phyloP scores from a whole-genome alignment of 2,888 invertebrate genomes.

The Oscheius onirici region DNA sequence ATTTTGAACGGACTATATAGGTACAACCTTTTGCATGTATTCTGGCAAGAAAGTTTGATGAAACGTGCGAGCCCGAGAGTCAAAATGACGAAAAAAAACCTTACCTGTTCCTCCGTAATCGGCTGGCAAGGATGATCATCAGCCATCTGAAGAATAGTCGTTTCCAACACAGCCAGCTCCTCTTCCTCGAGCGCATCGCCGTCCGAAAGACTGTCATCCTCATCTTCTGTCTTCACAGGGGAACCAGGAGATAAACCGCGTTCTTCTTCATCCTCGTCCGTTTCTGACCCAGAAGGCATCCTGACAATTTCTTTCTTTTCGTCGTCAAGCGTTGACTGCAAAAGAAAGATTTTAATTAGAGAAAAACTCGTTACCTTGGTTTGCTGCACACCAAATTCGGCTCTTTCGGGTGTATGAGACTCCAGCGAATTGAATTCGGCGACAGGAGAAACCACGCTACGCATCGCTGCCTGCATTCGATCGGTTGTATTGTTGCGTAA shows the following conservation, averaged over 20 bases:
- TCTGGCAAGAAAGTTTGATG: too few species aligned
- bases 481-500: constrained; percentile 13
- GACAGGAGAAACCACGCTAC: constrained; percentile 22
- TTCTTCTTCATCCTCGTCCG: constrained; percentile 39
- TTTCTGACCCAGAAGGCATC: constrained; percentile 27
- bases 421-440: constrained; percentile 1
- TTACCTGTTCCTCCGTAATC: constrained; percentile 27
- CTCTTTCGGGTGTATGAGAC: constrained; percentile 32
- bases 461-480: constrained; percentile 2
- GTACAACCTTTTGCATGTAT: too few species aligned
- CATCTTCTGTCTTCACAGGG: constrained; percentile 17
- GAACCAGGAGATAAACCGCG: background rate
- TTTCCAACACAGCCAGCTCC: constrained; percentile 45
- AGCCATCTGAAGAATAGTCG: constrained; percentile 34
- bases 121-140: constrained; percentile 31
- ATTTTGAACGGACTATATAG: too few species aligned
- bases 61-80: too few species aligned
- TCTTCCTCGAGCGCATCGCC: constrained; percentile 38
- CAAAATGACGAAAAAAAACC: too few species aligned
- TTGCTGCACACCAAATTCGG: constrained; percentile 34
- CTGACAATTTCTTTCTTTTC: constrained; percentile 22
- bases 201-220: constrained; percentile 37
- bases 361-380: background rate
- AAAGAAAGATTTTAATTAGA: background rate
- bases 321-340: background rate